Conservation (phyloP, 2,113 vertebrate species). For the Capreolus pygargus region DNA sequence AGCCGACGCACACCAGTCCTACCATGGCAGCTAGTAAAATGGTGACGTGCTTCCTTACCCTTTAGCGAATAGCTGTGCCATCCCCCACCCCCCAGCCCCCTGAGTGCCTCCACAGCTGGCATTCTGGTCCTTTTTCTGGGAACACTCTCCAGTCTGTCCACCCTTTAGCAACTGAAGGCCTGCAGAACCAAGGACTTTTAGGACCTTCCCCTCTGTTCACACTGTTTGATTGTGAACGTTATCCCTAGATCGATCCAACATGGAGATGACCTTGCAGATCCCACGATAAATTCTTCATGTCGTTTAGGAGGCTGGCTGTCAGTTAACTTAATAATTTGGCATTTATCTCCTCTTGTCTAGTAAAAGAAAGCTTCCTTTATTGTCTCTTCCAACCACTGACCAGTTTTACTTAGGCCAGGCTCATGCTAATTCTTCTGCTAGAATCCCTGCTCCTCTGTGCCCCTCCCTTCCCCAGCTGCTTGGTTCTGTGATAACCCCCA, state of each 20-base stretch:
- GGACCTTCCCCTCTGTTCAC: background rate
- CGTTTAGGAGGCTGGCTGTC: background rate
- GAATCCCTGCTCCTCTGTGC: background rate
- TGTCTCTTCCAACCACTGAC: background rate
- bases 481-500: background rate
- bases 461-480: background rate
- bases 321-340: background rate
- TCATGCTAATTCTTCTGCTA: accelerated
- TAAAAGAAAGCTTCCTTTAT: background rate
- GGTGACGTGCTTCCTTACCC: background rate
- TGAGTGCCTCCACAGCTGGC: background rate
- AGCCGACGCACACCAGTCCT: background rate
- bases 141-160: background rate
- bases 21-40: background rate
- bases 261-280: background rate
- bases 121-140: background rate
- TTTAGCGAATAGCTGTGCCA: background rate
- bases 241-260: too few species aligned
- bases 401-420: background rate
- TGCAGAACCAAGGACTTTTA: background rate
- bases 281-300: background rate
- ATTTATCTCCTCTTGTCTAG: background rate
- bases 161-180: background rate
- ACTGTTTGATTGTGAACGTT: background rate
- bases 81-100: accelerated